Conservation (phyloP, 2,888 invertebrate species). For the Limnephilus marmoratus region DNA sequence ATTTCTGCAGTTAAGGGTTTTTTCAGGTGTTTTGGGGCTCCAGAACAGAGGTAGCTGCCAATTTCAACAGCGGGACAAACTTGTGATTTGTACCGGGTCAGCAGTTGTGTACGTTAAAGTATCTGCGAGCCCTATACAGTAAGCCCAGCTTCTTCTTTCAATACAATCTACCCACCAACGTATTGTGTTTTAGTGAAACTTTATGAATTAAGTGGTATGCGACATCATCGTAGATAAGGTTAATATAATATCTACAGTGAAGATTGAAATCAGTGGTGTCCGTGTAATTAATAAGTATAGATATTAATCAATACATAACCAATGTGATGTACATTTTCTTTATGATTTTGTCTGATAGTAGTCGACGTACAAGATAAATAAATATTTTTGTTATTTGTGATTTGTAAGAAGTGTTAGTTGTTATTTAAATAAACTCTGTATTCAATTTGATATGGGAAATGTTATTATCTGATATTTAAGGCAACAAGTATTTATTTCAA, state of each 20-base stretch:
- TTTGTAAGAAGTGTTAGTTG: neutral
- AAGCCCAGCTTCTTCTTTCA: no score
- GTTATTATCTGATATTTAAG: neutral
- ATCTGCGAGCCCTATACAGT: no score
- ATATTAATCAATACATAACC: neutral
- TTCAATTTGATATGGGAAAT: neutral
- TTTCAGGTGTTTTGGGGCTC: no score
- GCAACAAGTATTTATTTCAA: neutral
- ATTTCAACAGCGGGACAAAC: no score
- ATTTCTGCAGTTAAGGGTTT: no score
- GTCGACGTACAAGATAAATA: neutral
- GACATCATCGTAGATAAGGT: no score
- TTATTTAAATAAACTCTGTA: neutral
- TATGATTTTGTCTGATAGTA: neutral
- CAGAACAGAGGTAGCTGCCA: no score
- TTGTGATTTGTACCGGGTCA: no score
- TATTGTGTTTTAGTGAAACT: no score
- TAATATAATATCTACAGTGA: neutral
- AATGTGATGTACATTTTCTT: neutral
- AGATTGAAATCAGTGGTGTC: neutral
- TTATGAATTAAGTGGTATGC: no score
- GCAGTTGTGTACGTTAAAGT: no score
- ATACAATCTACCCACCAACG: no score
- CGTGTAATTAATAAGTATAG: neutral
- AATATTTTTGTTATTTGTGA: neutral